Evolutionary conservation across 2,113 vertebrate species (phyloP), one percentile per base, ranked within the genome.

Genomic region (Pyxicephalus adspersus): DNA sequence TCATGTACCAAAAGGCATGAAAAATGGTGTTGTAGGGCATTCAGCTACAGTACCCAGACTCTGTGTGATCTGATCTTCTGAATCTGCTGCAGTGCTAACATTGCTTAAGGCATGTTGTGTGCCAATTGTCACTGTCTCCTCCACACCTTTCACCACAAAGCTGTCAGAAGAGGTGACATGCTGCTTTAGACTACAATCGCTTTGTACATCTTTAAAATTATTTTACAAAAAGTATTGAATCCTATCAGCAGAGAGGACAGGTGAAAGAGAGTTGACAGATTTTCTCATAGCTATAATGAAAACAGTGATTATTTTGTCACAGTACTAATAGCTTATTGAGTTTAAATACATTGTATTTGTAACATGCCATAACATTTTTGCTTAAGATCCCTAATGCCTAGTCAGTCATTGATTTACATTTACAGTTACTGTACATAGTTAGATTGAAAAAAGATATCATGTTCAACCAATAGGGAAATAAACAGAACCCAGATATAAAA

Each of bases 51-150:
- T 9, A 66, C 55, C 26, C 45, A 65, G 29, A 22, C 50, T 31
- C n/a, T 38, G 31, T 60, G 71, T 74, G 54, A 74, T 38, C 71
- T 29, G 54, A 74, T 16, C 71, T 29, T 68, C 11, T 34, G 16
- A 57, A 25, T 52, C 54, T 58, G 18, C 50, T 28, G 66, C 28
- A 34, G 54, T 34, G 71, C 61, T 78, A 64, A 67, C 76, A 78
- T 58, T 78, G 76, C 76, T 67, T 20, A 57, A 67, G 76, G 76
- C 64, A 66, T 68, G 52, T 58, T 57, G 64, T 78, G 64, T 78
- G 76, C 64, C 76, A 77, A 61, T 65, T 77, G 74, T 77, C 61
- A 57, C 58, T 65, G 51, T 29, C 52, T 29, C 6, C 28, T 28
- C 16, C 31, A 65, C 52, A 34, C 52, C 64, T 66, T 78, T 78